Conservation (phyloP, 2,888 invertebrate genomes). For the Ischnus inquisitorius region DNA sequence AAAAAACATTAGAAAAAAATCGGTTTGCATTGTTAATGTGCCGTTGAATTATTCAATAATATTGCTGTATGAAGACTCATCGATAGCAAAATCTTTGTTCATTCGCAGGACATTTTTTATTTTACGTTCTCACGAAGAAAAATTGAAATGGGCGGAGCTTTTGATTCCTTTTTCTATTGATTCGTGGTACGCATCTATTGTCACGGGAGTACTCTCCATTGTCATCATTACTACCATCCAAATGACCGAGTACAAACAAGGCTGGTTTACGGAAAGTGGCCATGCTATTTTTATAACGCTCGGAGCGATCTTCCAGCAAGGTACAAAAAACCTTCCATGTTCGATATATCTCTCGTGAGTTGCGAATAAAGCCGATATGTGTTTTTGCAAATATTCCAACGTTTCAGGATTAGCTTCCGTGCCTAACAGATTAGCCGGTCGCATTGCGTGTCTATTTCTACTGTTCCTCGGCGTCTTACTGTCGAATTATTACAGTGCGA, state of each 20-base stretch:
- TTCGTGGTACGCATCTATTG: constrained; percentile 50
- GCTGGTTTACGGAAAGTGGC: constrained; percentile 57
- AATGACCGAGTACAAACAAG: constrained; percentile 56
- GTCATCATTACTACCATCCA: constrained; percentile 49
- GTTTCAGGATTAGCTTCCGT: not conserved
- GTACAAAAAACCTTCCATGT: constrained; percentile 1
- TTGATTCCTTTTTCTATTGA: constrained; percentile 56
- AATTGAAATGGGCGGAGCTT: constrained; percentile 59
- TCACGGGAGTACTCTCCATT: constrained; percentile 30
- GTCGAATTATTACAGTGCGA: constrained; percentile 81
- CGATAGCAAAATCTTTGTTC: not conserved
- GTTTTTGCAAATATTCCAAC: not conserved
- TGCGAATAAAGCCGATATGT: not conserved
- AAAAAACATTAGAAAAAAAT: no score
- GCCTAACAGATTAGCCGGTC: not conserved
- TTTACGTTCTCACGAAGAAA: constrained; percentile 47
- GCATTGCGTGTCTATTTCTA: not conserved
- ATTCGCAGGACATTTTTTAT: constrained; percentile 54
- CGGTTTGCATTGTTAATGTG: no score
- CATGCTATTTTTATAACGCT: constrained; percentile 55
- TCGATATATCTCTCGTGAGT: not conserved
- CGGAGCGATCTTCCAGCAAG: constrained; percentile 61
- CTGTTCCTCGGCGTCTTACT: constrained; percentile 77
- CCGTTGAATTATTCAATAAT: no score
- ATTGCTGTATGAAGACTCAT: no score